Conservation (phyloP, 2,888 invertebrate species). For the Melipona bicolor region DNA sequence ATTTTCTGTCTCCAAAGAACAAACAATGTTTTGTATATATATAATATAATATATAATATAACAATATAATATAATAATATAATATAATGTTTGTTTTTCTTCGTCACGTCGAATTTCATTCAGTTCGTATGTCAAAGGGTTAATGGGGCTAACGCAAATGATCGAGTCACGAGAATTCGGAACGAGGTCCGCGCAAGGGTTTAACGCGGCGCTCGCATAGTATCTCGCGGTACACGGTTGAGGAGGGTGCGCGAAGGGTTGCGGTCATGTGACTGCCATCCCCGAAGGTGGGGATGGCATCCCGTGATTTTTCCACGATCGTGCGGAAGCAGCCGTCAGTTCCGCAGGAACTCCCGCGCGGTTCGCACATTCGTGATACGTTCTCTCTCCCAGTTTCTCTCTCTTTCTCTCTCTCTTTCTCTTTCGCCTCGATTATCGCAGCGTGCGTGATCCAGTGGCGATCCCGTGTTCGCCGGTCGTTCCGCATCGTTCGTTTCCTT, state of each 20-base stretch:
- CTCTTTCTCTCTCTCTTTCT: neutral
- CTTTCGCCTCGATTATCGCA: neutral
- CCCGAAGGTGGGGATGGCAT: constrained; percentile 11
- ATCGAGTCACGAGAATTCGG: too few species aligned
- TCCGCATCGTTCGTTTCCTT: constrained; percentile 7
- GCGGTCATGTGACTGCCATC: constrained; percentile 54
- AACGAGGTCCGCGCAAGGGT: too few species aligned
- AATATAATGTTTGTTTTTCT: too few species aligned
- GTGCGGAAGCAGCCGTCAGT: constrained; percentile 65
- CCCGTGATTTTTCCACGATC: constrained; percentile 60
- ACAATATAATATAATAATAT: too few species aligned
- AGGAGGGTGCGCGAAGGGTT: constrained; percentile 40
- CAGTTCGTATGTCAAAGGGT: too few species aligned
- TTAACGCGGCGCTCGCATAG: neutral
- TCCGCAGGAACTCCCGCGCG: constrained; percentile 71
- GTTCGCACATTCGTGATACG: constrained; percentile 37
- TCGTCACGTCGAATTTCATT: too few species aligned
- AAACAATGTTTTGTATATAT: neutral
- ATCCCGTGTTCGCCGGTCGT: neutral
- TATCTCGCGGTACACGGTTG: neutral
- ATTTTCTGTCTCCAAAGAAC: neutral
- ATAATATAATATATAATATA: too few species aligned
- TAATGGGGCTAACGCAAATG: too few species aligned
- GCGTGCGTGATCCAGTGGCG: constrained; percentile 37
- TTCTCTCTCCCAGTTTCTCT: neutral